Conservation (phyloP, 2,113 vertebrate species). For the Neogale vison region DNA sequence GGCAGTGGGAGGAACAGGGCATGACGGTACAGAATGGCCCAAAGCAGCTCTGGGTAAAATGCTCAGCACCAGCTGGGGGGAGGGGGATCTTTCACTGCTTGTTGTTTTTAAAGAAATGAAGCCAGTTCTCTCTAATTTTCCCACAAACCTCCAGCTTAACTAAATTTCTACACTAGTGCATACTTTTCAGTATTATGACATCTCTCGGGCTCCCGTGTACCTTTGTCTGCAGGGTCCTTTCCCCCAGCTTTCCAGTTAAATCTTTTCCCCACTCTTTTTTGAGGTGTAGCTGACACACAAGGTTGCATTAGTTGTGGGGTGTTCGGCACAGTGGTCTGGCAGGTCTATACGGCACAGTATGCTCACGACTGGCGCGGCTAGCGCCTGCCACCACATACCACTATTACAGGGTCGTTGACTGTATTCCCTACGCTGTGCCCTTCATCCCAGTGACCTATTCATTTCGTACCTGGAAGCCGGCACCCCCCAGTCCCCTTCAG, state of each 20-base stretch:
- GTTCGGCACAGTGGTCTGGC: background rate
- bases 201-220: background rate
- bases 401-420: background rate
- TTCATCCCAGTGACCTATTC: background rate
- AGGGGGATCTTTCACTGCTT: background rate
- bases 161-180: background rate
- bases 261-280: background rate
- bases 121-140: slow-evolving; percentile 18
- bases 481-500: background rate
- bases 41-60: background rate
- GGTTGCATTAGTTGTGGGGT: background rate
- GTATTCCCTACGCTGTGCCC: background rate
- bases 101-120: slow-evolving; percentile 18
- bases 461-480: background rate
- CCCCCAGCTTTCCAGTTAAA: background rate
- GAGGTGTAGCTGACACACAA: background rate
- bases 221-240: background rate
- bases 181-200: background rate
- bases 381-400: background rate
- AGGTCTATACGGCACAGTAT: background rate
- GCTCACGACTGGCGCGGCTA: background rate
- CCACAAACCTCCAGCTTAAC: slow-evolving; percentile 2
- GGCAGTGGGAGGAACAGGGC: background rate
- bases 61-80: background rate
- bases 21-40: background rate